These are phyloP conservation scores for Neodiprion virginianus DNA, from an alignment of 1,140 invertebrate genomes.

Conservation along the genomic window DNA sequence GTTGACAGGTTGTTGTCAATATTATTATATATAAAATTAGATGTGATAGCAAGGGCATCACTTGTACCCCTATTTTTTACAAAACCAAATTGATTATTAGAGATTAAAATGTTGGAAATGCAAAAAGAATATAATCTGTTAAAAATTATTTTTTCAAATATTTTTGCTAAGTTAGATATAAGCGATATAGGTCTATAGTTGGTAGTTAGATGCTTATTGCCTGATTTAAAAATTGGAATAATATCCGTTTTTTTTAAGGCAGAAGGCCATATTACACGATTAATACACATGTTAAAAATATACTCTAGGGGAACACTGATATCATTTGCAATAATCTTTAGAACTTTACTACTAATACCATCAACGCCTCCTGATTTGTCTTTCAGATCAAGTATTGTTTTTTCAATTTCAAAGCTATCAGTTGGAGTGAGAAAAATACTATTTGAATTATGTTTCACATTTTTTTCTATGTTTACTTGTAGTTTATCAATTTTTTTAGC, in stretches of 20 bases:
- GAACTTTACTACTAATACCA: conserved; percentile 1
- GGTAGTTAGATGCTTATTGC: conserved; percentile 2
- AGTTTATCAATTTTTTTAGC: too few relatives aligned
- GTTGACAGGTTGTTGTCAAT: background rate
- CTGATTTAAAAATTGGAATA: conserved; percentile 17
- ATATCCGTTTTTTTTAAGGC: background rate
- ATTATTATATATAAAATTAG: background rate
- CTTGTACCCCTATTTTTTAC: conserved; percentile 12
- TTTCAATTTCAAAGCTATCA: background rate
- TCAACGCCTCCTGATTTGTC: conserved; percentile 6
- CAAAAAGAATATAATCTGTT: background rate
- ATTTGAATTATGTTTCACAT: background rate
- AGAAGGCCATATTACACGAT: background rate
- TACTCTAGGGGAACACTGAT: background rate
- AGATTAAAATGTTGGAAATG: conserved; percentile 4
- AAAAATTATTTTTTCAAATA: conserved; percentile 10
- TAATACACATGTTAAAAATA: conserved; percentile 15
- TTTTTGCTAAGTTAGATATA: conserved; percentile 12
- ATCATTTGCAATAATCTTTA: background rate
- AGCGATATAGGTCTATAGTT: conserved; percentile 21
- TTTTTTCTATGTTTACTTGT: too few relatives aligned
- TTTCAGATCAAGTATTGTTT: background rate
- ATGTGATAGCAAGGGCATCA: background rate
- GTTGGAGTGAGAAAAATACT: background rate
- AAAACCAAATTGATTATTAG: conserved; percentile 16